A percentile compares a stretch with the other conserved stretches of the same genome.
Conservation (phyloP, 23 tunicate genomes). For the Ciona savignyi region DNA sequence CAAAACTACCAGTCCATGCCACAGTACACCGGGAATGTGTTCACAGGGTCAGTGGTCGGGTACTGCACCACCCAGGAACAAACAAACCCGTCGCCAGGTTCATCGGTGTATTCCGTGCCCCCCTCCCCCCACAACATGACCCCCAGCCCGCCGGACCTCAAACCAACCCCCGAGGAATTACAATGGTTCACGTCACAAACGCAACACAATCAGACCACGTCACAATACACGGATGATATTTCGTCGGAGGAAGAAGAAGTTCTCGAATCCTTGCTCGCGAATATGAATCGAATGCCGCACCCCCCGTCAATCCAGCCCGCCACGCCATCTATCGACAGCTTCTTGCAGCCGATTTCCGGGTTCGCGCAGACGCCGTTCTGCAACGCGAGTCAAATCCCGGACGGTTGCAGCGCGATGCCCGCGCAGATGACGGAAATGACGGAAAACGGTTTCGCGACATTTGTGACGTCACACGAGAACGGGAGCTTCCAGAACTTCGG, state of each 20-base stretch:
- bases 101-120: background rate
- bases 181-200: slow-evolving; percentile 18
- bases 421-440: background rate
- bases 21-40: background rate
- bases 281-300: slow-evolving; percentile 4
- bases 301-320: background rate
- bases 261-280: slow-evolving; percentile 26
- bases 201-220: background rate
- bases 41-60: slow-evolving; percentile 12
- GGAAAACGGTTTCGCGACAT: no score
- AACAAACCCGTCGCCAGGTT: background rate
- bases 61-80: background rate
- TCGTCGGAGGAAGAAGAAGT: slow-evolving; percentile 46
- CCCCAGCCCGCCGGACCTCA: slow-evolving; percentile 18
- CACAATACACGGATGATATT: slow-evolving; percentile 5
- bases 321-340: background rate
- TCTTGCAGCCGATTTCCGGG: slow-evolving; percentile 1
- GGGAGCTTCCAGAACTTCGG: no score
- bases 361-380: background rate
- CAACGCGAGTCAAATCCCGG: background rate
- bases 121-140: slow-evolving; percentile 5
- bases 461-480: no score
- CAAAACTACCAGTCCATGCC: background rate
- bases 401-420: background rate
- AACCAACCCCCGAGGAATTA: slow-evolving; percentile 22